A percentile compares a stretch with the other conserved stretches of the same genome.
These are phyloP conservation scores for Lynx canadensis DNA, from an alignment of 2,113 vertebrate species.

Conservation along the genomic window DNA sequence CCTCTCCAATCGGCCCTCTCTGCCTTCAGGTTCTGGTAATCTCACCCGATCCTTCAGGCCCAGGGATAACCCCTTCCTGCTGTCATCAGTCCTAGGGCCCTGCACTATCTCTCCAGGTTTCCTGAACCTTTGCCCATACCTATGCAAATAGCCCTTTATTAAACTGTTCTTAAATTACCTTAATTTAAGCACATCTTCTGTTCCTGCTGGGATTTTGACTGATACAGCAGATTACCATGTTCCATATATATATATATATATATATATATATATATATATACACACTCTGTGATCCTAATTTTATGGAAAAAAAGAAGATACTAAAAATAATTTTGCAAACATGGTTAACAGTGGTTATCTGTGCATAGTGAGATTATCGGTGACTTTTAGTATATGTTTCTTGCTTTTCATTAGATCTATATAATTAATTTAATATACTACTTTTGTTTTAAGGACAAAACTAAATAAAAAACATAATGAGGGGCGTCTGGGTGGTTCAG, in stretches of 20 bases:
- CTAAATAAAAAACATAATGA: background rate
- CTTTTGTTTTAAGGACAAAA: background rate
- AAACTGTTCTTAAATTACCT: constrained; percentile 21
- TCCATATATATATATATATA: background rate
- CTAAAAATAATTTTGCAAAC: background rate
- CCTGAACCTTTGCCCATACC: background rate
- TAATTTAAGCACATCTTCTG: background rate
- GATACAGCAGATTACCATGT: background rate
- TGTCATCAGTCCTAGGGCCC: background rate
- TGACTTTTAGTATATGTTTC: background rate
- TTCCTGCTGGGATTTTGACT: background rate
- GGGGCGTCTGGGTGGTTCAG: too few relatives aligned
- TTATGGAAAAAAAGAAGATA: background rate
- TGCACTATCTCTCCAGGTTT: background rate
- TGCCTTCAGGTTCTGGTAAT: background rate
- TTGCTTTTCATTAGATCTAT: constrained; percentile 9
- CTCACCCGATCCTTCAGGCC: background rate
- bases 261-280: too few relatives aligned
- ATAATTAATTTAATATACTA: background rate
- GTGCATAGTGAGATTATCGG: background rate
- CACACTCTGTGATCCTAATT: background rate
- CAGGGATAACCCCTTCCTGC: background rate
- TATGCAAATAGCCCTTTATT: background rate
- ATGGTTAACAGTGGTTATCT: background rate
- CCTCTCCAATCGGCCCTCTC: background rate